Conservation (phyloP, 2,113 vertebrate genomes). For the Chaetura pelagica region DNA sequence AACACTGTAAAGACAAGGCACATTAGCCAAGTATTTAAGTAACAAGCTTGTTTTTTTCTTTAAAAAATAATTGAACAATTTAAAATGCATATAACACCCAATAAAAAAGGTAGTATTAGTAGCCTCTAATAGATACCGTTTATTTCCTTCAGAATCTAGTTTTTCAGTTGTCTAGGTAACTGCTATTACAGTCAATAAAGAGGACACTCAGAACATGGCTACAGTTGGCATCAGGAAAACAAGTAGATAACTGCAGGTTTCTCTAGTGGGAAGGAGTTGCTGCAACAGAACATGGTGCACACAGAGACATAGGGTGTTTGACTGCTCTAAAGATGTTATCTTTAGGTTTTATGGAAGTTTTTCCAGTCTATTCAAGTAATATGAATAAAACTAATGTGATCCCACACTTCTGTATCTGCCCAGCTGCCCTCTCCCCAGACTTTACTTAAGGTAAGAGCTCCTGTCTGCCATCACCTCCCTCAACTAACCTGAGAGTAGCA, state of each 20-base stretch:
- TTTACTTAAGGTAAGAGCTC: fast-evolving
- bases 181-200: neutral
- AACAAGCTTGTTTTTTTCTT: neutral
- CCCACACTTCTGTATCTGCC: neutral
- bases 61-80: neutral
- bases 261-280: neutral
- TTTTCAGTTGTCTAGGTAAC: neutral
- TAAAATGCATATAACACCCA: neutral
- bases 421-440: no score
- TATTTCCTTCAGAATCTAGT: neutral
- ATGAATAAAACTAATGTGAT: neutral
- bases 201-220: neutral
- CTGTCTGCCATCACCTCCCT: neutral
- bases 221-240: neutral
- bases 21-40: neutral
- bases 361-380: neutral
- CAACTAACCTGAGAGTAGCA: neutral
- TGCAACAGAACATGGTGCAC: neutral
- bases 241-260: neutral
- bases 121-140: neutral
- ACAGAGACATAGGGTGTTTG: neutral
- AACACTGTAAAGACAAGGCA: neutral
- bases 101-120: neutral
- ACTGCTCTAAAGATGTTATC: neutral
- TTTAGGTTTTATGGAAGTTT: neutral